Evolutionary conservation across 2,113 vertebrate species (phyloP), one percentile per base, ranked within the genome.

Genomic region (Brachyhypopomus gauderio): DNA sequence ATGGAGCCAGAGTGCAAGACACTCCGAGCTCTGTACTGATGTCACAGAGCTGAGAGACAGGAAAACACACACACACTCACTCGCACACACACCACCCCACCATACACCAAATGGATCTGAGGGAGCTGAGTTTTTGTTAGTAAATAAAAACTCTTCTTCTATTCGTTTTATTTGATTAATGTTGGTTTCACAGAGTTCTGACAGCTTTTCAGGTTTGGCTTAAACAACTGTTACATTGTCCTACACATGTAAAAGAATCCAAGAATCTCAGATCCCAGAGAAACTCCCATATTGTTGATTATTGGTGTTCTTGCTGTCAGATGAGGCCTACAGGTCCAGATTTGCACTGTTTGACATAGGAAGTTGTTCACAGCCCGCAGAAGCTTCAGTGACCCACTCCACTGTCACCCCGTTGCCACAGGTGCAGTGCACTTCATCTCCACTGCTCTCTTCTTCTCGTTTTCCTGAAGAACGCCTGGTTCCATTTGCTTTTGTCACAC

Each of bases 1-100:
- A 84, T 72, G 75, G 67, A 86, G 79, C 60, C 72, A 77, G 80
- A 78, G 72, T 22, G 75, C 56, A 73, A 84, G 75, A 79, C 77
- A 72, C 36, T 62, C 72, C 22, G 63, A 74, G 62, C 55, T 70
- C 55, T 56, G 41, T 41, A 73, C 60, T 72, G 55, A 64, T 79
- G 76, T 76, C 82, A 73, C 7, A 36, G 55, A 64, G 72, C 71
- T 14, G 58, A 59, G 80, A 80, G 77, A 66, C 45, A 77, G 80
- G 66, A 66, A 36, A n/a, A 83, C 20, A 76, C 72, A 73, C 4
- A 58, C 59, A 77, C 22, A 11, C 63, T 36, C 48, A 83, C 27
- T 45, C 27, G 67, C 34, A 77, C 66, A 80, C 66, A 62, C 36
- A 63, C 41, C 71, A 20, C 79, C 72, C 75, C 58, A 30, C 56